A percentile compares a stretch with the other conserved stretches of the same genome.
Evolutionary conservation across 2,113 vertebrate genomes (phyloP).

Genomic region (Trichomycterus rosablanca): DNA sequence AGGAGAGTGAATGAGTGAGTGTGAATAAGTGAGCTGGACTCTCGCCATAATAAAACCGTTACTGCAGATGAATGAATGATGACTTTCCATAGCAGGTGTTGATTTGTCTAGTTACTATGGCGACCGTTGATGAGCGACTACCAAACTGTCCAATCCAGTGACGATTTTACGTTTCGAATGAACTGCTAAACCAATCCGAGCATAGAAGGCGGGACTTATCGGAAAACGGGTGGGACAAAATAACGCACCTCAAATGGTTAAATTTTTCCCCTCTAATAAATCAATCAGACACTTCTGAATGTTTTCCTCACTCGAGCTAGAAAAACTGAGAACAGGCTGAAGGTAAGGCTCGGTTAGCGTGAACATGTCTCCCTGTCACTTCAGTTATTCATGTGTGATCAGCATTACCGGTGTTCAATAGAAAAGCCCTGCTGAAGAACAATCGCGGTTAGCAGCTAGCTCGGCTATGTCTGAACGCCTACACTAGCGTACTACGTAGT

Average conservation of each 20-base stretch:
- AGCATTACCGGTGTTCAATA: slow-evolving; percentile 15
- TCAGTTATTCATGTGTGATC: slow-evolving; percentile 1
- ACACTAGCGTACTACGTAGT: slow-evolving; percentile 4
- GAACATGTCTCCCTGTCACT: neutral
- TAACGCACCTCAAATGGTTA: slow-evolving; percentile 36
- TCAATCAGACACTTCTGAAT: slow-evolving; percentile 39
- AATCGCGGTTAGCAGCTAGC: slow-evolving; percentile 14
- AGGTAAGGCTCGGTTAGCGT: slow-evolving; percentile 31
- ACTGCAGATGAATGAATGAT: too few species aligned
- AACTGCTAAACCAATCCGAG: neutral
- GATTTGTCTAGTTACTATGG: neutral
- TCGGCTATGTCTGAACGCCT: neutral
- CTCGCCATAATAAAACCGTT: too few species aligned
- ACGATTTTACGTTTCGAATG: neutral
- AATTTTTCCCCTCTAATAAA: slow-evolving; percentile 38
- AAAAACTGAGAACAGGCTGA: slow-evolving; percentile 24
- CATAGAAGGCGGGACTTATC: neutral
- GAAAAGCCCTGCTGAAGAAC: slow-evolving; percentile 14
- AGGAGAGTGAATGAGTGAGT: too few species aligned
- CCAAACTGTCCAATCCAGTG: neutral
- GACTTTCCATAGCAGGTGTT: neutral
- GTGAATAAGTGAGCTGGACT: too few species aligned
- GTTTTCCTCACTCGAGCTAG: slow-evolving; percentile 24
- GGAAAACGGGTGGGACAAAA: slow-evolving; percentile 9
- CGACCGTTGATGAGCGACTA: neutral